Base-by-base conservation (phyloP, 2,113 vertebrate species). In the Smithornis capensis region DNA sequence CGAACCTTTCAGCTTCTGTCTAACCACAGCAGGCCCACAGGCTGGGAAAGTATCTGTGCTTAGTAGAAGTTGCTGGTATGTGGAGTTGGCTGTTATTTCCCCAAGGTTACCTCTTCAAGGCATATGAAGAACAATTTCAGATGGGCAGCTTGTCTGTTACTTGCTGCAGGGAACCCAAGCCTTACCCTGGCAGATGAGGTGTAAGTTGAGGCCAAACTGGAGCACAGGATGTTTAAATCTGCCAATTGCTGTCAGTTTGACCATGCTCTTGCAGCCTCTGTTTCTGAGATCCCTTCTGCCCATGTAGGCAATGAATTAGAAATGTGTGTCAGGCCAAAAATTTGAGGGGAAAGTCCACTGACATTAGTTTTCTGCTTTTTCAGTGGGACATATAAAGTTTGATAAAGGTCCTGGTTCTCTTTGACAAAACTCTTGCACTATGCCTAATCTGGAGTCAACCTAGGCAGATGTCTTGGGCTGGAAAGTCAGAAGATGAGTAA, bases 121-220 rank as follows among this genome's bases (percentile, higher is more conserved):
- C 21, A n/a, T 7, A 14, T 0, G 5, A 89, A 68, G 65, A 90
- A 14, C 1, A 9, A 33, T 70, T 82, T 78, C 52, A 63, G 42
- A 29, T 42, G 42, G 16, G 47, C 64, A 50, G 14, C 14, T 67
- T 60, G 19, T 55, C 73, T 82, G 7, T 63, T 45, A 16, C 25
- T 55, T 2, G 6, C 60, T 70, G 8, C 9, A 28, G 29, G 49
- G 40, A 77, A 24, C 19, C 35, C 0, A 0, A 19, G 14, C 52
- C 33, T 65, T 38, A 31, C 23, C 25, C 40, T 35, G 16, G 8
- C n/a, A 67, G 67, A 33, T 28, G 18, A 33, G 23, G 15, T n/a
- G 24, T 40, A 17, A 69, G 45, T 35, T 56, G 28, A 89, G 68
- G 37, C 27, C 56, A 57, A 57, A 78, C 27, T 6, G 33, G 56